These are phyloP conservation scores for Sebastes reedi DNA, from an alignment of 2,797 vertebrate genomes.

Conservation along the genomic window DNA sequence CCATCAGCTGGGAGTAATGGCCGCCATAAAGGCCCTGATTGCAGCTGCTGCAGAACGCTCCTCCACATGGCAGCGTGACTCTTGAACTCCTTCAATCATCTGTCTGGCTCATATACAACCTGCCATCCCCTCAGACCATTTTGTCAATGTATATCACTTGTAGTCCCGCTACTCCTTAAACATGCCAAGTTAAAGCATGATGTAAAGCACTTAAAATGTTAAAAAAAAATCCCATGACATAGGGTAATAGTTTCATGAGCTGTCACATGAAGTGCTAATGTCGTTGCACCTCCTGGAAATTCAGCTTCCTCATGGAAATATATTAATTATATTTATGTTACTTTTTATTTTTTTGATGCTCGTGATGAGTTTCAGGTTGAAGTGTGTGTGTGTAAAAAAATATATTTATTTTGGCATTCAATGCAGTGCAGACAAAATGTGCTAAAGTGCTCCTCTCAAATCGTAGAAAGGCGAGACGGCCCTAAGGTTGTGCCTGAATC, in stretches of 20 bases:
- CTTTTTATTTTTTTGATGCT: neutral
- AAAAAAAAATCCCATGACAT: neutral
- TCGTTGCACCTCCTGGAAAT: neutral
- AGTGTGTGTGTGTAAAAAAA: neutral
- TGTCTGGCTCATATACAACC: constrained; percentile 42
- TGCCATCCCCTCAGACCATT: constrained; percentile 26
- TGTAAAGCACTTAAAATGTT: constrained; percentile 5
- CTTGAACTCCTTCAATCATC: constrained; percentile 54
- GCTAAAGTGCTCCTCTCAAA: constrained; percentile 12
- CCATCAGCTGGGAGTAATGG: constrained; percentile 67
- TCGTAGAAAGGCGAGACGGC: neutral
- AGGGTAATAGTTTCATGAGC: neutral
- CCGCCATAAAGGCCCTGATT: constrained; percentile 68
- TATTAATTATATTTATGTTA: neutral
- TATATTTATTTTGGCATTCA: neutral
- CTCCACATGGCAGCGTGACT: constrained; percentile 45
- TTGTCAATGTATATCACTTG: constrained; percentile 20
- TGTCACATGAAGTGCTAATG: neutral
- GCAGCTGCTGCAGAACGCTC: constrained; percentile 54
- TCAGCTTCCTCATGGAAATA: neutral
- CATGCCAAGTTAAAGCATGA: neutral
- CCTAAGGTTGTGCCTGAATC: constrained; percentile 12
- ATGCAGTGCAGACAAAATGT: neutral
- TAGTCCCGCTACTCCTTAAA: constrained; percentile 3
- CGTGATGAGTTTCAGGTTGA: constrained; percentile 7